Percentiles rank a stretch among this genome's conserved stretches.
phyloP scores from a whole-genome alignment of 1,140 invertebrate genomes.

The Neoseiulus cucumeris region DNA sequence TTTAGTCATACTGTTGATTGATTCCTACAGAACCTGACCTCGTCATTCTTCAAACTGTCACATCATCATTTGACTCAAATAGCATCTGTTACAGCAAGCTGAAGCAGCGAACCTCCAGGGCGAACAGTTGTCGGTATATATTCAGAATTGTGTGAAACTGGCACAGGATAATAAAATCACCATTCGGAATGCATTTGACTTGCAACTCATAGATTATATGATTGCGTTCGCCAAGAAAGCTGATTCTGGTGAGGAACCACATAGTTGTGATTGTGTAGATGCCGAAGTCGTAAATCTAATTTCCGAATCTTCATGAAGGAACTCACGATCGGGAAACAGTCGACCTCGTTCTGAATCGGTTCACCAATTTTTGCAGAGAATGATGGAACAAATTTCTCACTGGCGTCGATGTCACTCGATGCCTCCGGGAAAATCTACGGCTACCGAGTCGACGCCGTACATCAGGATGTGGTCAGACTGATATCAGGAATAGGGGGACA shows the following conservation, averaged over 20 bases:
- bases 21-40: background rate
- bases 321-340: background rate
- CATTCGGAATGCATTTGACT: background rate
- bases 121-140: background rate
- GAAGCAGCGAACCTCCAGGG: background rate
- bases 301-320: background rate
- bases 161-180: slow-evolving; percentile 3
- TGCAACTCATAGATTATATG: slow-evolving; percentile 4
- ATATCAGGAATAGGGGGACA: background rate
- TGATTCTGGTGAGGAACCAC: background rate
- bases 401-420: slow-evolving; percentile 3
- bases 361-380: background rate
- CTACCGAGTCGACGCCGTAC: background rate
- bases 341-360: background rate
- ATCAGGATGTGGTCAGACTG: background rate
- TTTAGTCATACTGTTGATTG: too few species aligned
- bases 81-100: background rate
- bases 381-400: background rate
- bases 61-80: background rate
- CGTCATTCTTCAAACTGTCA: background rate
- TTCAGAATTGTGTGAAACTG: background rate
- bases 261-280: background rate
- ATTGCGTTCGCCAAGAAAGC: background rate
- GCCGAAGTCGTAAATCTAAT: too few species aligned
- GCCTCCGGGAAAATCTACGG: slow-evolving; percentile 5